Base-by-base conservation (phyloP, 2,797 vertebrate genomes). In the Periophthalmus magnuspinnatus region DNA sequence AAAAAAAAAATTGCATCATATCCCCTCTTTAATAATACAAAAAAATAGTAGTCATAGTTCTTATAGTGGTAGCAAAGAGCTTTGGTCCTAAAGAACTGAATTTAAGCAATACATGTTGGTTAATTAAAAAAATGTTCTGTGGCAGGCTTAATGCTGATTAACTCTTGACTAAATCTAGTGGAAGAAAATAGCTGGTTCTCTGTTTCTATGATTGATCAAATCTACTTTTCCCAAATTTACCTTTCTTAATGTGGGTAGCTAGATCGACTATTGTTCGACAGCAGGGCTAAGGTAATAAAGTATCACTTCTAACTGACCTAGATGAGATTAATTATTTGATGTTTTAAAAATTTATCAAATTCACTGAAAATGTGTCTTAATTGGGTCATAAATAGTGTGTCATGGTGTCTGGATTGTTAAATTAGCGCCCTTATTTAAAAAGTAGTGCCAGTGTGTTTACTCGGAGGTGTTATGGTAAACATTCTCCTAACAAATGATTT, bases 391-490 rank as follows among this genome's bases (percentile, higher is more conserved):
- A 38, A 36, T 67, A 55, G 33, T 24, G 2, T 55, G 48, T 38
- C 65, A 24, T 56, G 3, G 65, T 11, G 11, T 56, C 65, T 56
- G 7, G 3, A 55, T 38, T 56, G 41, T 55, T 67, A 45, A 45
- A 45, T 45, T 1, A 66, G 8, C 10, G 6, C 10, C n/a, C 21
- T 38, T 22, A 56, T 67, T 38, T 41, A 22, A 34, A 54, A 56
- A 56, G n/a, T 36, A 66, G 32, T 36, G 64, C 19, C 64, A 28
- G 36, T n/a, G 64, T 74, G n/a, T 77, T 76, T 75, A 72, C 75
- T 77, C 76, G 74, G 52, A 78, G 71, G 56, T 68, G 74, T 32
- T 71, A 70, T 71, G 75, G 68, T 56, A 79, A 65, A n/a, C 70
- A 60, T 60, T 74, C 8, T 54, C 21, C 65, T 14, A 48, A 67